Conservation (phyloP, 2,113 vertebrate genomes). For the Terrapene triunguis region DNA sequence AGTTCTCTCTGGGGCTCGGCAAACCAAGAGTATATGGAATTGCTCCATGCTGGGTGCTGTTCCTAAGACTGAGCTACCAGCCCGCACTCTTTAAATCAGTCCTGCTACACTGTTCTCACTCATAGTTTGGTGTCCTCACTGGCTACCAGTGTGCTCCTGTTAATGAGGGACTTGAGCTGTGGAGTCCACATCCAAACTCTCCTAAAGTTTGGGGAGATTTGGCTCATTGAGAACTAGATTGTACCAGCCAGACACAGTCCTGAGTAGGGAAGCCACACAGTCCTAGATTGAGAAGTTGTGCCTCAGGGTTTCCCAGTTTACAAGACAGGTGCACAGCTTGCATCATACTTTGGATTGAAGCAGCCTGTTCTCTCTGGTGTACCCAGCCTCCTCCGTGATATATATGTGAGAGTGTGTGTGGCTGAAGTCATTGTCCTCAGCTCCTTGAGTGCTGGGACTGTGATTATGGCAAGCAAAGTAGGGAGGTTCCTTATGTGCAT, state of each 20-base stretch:
- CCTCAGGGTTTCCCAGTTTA: not conserved
- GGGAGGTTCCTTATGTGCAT: too few species aligned
- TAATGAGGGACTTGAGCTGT: not conserved
- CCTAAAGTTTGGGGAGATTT: not conserved
- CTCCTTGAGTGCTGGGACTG: not conserved
- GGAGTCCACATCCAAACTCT: not conserved
- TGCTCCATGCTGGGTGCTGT: not conserved
- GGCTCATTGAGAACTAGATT: not conserved
- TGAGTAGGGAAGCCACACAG: not conserved
- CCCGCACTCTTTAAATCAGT: not conserved
- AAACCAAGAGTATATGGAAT: not conserved
- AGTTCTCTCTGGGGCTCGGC: not conserved
- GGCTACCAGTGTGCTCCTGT: not conserved
- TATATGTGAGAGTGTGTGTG: too few species aligned
- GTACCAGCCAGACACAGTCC: not conserved
- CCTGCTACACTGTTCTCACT: not conserved
- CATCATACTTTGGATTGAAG: not conserved
- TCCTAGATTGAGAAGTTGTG: not conserved
- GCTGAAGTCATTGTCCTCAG: not conserved
- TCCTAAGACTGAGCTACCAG: not conserved
- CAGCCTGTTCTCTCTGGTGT: not conserved
- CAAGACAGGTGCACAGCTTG: not conserved
- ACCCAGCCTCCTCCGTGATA: not conserved
- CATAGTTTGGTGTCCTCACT: not conserved
- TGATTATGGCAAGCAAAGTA: not conserved